phyloP scores from a whole-genome alignment of 37 sponge, comb jelly and placozoan genomes.

The Halisarca cf. caerulea region DNA sequence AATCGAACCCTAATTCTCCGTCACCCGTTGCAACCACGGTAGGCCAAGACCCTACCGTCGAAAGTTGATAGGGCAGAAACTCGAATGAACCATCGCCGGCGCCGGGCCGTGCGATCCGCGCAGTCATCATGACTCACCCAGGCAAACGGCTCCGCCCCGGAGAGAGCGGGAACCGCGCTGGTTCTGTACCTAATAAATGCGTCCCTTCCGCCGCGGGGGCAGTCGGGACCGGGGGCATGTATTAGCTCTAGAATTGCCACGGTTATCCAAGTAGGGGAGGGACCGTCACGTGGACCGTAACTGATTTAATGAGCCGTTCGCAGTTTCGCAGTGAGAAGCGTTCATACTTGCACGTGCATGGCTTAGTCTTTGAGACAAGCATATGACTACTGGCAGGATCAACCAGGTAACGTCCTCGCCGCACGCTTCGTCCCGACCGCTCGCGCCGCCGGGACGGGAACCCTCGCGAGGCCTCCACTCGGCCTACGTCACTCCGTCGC shows the following conservation, averaged over 20 bases:
- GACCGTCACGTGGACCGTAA: constrained; percentile 81
- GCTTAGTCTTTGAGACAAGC: constrained; percentile 90
- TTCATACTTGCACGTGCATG: constrained; percentile 85
- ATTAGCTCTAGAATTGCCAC: constrained; percentile 88
- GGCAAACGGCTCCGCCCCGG: no score
- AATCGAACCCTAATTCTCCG: constrained; percentile 83
- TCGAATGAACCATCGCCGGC: constrained; percentile 84
- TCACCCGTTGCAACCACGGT: constrained; percentile 87
- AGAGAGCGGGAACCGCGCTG: constrained; percentile 48
- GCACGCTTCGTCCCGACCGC: no score
- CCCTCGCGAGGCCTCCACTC: no score
- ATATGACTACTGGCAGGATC: constrained; percentile 91
- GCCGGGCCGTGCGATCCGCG: constrained; percentile 75
- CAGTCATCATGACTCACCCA: constrained; percentile 84
- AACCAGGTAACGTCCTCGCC: constrained; percentile 85
- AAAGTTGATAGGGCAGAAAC: constrained; percentile 85
- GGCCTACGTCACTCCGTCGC: no score
- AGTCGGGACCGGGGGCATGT: constrained; percentile 79
- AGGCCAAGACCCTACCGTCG: constrained; percentile 81
- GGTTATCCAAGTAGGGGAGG: constrained; percentile 82
- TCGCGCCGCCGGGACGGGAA: background rate
- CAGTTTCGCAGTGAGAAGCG: constrained; percentile 74
- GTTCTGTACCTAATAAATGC: constrained; percentile 85
- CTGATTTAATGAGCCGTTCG: constrained; percentile 92
- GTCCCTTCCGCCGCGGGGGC: no score